Percentiles rank a stretch among this genome's conserved stretches.
These are phyloP conservation scores for Lycia hirtaria DNA, from an alignment of 2,888 invertebrate genomes.

Conservation along the genomic window DNA sequence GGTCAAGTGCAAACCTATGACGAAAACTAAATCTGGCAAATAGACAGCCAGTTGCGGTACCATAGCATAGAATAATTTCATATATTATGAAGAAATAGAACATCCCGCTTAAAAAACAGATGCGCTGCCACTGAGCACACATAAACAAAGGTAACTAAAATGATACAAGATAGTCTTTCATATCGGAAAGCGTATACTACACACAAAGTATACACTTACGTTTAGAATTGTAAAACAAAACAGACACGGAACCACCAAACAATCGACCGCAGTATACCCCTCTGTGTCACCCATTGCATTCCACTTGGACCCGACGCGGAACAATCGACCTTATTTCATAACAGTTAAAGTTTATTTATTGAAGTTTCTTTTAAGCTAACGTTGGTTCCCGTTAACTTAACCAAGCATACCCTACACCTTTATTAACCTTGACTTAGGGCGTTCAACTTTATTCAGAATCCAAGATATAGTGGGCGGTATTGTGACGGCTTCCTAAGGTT, in stretches of 20 bases:
- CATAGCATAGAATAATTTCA: no score
- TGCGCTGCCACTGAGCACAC: no score
- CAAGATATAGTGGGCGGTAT: constrained; percentile 18
- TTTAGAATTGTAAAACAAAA: constrained; percentile 24
- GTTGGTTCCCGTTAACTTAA: constrained; percentile 49
- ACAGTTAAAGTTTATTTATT: constrained; percentile 5
- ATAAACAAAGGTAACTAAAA: no score
- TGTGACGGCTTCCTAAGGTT: constrained; percentile 12
- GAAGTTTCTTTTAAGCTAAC: constrained; percentile 28
- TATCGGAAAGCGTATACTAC: not conserved
- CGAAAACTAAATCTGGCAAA: no score
- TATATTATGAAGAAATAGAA: no score
- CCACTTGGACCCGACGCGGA: not conserved
- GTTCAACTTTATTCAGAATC: constrained; percentile 33
- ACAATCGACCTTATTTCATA: constrained; percentile 16
- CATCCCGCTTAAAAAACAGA: no score
- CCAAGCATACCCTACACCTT: constrained; percentile 46
- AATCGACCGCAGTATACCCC: constrained; percentile 27
- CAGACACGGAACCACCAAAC: constrained; percentile 13
- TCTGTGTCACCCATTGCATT: constrained; percentile 29
- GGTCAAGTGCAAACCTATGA: no score
- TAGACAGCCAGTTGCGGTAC: no score
- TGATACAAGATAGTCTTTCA: no score
- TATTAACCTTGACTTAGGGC: constrained; percentile 43
- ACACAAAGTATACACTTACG: constrained; percentile 1